Conservation (phyloP, 1,140 invertebrate species). For the Spodoptera frugiperda region DNA sequence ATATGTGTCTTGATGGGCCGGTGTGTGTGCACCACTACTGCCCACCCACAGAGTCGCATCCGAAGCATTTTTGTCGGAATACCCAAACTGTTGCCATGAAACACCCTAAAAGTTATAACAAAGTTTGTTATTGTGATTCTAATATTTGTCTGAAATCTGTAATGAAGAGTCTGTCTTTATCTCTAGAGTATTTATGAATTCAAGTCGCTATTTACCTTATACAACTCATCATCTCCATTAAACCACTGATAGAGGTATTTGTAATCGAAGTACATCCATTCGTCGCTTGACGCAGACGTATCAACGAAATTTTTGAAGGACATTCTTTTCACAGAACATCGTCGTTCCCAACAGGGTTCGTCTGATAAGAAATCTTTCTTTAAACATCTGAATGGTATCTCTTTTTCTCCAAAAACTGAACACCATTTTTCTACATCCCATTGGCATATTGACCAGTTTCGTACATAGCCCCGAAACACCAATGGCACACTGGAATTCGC, state of each 20-base stretch:
- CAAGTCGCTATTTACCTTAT: constrained; percentile 80
- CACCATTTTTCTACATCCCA: constrained; percentile 85
- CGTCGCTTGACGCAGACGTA: constrained; percentile 65
- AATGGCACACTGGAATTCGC: constrained; percentile 66
- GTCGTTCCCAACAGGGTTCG: constrained; percentile 92
- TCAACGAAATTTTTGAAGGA: constrained; percentile 89
- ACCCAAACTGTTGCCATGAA: constrained; percentile 92
- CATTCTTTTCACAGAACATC: constrained; percentile 86
- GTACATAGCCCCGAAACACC: constrained; percentile 69
- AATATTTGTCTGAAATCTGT: too few relatives aligned
- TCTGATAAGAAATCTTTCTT: constrained; percentile 74
- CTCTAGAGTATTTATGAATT: too few relatives aligned
- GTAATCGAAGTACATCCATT: constrained; percentile 95
- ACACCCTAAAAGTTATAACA: constrained; percentile 85
- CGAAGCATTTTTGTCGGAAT: constrained; percentile 88
- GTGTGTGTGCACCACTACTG: constrained; percentile 94
- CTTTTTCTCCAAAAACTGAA: constrained; percentile 76
- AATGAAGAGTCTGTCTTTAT: too few relatives aligned
- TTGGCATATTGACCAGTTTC: constrained; percentile 74
- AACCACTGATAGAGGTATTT: constrained; percentile 92
- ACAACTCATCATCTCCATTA: constrained; percentile 87
- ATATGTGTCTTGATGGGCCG: constrained; percentile 97
- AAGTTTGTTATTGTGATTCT: background rate
- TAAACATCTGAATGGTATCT: constrained; percentile 82
- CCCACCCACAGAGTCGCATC: constrained; percentile 97